Conservation (phyloP, 2,113 vertebrate species). For the Caranx melampygus region DNA sequence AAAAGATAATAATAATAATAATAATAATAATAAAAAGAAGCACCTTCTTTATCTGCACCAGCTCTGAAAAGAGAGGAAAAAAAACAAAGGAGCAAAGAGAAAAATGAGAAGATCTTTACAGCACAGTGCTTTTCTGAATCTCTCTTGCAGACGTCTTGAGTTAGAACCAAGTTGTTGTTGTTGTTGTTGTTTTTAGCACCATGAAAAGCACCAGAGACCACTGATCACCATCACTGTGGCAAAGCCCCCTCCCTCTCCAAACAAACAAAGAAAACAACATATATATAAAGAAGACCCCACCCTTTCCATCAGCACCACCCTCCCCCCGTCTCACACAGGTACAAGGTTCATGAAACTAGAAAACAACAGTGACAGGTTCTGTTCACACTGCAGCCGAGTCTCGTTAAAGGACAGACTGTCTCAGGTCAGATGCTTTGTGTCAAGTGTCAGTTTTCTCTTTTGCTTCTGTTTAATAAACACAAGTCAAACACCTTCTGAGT, state of each 20-base stretch:
- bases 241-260: not conserved
- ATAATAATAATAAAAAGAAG: not conserved
- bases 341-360: conserved; percentile 32
- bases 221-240: conserved; percentile 32
- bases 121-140: conserved; percentile 25
- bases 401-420: not conserved
- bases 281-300: not conserved
- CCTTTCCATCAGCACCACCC: not conserved
- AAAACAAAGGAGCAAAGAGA: no score
- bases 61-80: conserved; percentile 6
- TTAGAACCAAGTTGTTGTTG: conserved; percentile 18
- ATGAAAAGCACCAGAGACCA: conserved; percentile 65
- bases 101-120: not conserved
- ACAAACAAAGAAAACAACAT: no score
- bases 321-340: not conserved
- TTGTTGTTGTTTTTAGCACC: conserved; percentile 76
- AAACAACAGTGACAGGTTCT: conserved; percentile 4
- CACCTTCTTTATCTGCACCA: conserved; percentile 38
- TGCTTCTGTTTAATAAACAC: not conserved
- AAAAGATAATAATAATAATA: not conserved
- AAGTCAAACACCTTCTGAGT: no score
- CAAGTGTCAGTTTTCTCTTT: not conserved
- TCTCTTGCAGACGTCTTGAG: not conserved
- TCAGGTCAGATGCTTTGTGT: not conserved
- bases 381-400: conserved; percentile 26